Base-by-base conservation (phyloP, 2,888 invertebrate genomes). In the Homarus gammarus region DNA sequence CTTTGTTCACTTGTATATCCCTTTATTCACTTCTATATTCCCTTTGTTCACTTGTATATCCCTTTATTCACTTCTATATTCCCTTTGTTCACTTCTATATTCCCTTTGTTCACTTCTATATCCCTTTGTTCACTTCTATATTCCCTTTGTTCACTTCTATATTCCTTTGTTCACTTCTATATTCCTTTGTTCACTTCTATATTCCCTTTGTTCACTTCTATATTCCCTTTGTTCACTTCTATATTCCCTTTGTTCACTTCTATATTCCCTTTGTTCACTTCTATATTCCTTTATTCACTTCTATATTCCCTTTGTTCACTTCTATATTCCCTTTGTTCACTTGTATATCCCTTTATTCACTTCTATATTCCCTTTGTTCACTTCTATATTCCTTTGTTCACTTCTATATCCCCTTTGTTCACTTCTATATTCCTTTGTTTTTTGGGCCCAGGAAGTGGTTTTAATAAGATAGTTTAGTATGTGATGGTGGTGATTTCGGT, bases 381-480 rank as follows among this genome's bases (percentile, higher is more conserved):
- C 33, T 36, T 79, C 79, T 51, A 49, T 56, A 49, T 56, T 33
- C 51, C 79, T 79, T 38, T 36, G 31, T 61, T 33, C 33, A 18
- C 49, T 22, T 31, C 27, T 38, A 40, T 44, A 22, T 77, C n/a
- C n/a, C n/a, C n/a, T n/a, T n/a, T n/a, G n/a, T n/a, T n/a, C n/a
- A n/a, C n/a, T n/a, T n/a, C n/a, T n/a, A n/a, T n/a, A n/a, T n/a
- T n/a, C n/a, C n/a, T n/a, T n/a, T n/a, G n/a, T n/a, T n/a, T n/a
- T n/a, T n/a, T n/a, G n/a, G n/a, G n/a, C n/a, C n/a, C n/a, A n/a
- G n/a, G n/a, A n/a, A n/a, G n/a, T n/a, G n/a, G n/a, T n/a, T n/a
- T n/a, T n/a, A n/a, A n/a, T n/a, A n/a, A n/a, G n/a, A n/a, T n/a
- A n/a, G n/a, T n/a, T n/a, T n/a, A n/a, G n/a, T n/a, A n/a, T n/a